A percentile compares a stretch with the other conserved stretches of the same genome.
Conservation (phyloP, 2,888 invertebrate species). For the Ormyrus pomaceus region DNA sequence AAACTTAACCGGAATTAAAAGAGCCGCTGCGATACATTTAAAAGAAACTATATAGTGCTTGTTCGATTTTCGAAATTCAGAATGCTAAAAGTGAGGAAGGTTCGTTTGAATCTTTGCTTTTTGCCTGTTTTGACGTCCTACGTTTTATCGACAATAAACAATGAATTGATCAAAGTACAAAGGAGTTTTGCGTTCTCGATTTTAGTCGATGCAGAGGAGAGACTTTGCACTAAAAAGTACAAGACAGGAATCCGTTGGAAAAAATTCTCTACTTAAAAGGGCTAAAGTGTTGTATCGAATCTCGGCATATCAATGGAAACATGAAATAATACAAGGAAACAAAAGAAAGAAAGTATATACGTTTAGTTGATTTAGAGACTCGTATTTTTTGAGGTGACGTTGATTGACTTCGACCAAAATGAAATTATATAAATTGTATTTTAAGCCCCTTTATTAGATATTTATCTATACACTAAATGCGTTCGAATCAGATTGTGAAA, state of each 20-base stretch:
- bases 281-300: conserved; percentile 16
- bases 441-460: conserved; percentile 51
- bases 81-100: conserved; percentile 24
- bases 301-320: conserved; percentile 37
- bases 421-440: conserved; percentile 50
- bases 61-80: conserved; percentile 38
- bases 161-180: conserved; percentile 56
- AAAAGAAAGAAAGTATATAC: conserved; percentile 51
- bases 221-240: conserved; percentile 37
- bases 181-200: conserved; percentile 45
- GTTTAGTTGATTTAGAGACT: conserved; percentile 40
- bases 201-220: conserved; percentile 27
- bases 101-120: conserved; percentile 46
- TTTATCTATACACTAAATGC: conserved; percentile 12
- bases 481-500: conserved; percentile 7
- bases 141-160: conserved; percentile 56
- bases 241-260: conserved; percentile 31
- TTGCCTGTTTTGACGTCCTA: conserved; percentile 50
- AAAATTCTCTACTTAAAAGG: conserved; percentile 29
- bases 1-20: conserved; percentile 25
- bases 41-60: conserved; percentile 32
- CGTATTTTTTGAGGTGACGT: conserved; percentile 51
- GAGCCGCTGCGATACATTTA: conserved; percentile 50
- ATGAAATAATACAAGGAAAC: background rate
- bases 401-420: conserved; percentile 52